Percentiles rank a stretch among this genome's conserved stretches.
Conservation (phyloP, 1,140 invertebrate genomes). For the Ceratoteleas bidentatus region DNA sequence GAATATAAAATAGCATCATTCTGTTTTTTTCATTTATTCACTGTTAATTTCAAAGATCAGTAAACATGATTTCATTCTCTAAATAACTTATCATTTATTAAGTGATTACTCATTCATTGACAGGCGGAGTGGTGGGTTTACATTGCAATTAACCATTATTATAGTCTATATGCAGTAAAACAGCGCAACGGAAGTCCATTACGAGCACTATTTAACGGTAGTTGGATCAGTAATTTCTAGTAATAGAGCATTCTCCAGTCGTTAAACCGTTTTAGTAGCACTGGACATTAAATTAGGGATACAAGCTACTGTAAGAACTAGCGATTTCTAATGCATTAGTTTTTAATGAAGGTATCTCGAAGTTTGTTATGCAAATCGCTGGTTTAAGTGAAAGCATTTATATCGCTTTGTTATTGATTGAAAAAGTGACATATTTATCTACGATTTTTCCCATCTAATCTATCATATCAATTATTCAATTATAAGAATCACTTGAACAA, state of each 20-base stretch:
- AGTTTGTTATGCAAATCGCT: conserved; percentile 16
- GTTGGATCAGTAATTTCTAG: conserved; percentile 38
- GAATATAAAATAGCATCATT: no score
- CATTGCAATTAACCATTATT: conserved; percentile 27
- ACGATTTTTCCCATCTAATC: no score
- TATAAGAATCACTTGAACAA: background rate
- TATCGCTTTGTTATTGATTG: no score
- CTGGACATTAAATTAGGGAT: conserved; percentile 25
- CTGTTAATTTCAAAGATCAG: no score
- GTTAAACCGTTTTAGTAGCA: conserved; percentile 25
- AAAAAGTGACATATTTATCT: no score
- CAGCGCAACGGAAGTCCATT: conserved; percentile 30
- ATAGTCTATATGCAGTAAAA: conserved; percentile 34
- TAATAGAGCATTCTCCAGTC: conserved; percentile 24
- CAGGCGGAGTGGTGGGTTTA: conserved; percentile 8
- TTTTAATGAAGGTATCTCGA: conserved; percentile 7
- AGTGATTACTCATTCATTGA: conserved; percentile 22
- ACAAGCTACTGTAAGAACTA: conserved; percentile 13
- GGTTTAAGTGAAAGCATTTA: conserved; percentile 4
- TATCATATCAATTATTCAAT: no score
- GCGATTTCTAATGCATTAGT: conserved; percentile 1
- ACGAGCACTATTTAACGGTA: conserved; percentile 28
- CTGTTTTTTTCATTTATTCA: no score
- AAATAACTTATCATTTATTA: conserved; percentile 13
- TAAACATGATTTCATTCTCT: background rate